Evolutionary conservation across 2,888 invertebrate genomes (phyloP), one percentile per base, ranked within the genome.

Genomic region (Entomobrya multifasciata): DNA sequence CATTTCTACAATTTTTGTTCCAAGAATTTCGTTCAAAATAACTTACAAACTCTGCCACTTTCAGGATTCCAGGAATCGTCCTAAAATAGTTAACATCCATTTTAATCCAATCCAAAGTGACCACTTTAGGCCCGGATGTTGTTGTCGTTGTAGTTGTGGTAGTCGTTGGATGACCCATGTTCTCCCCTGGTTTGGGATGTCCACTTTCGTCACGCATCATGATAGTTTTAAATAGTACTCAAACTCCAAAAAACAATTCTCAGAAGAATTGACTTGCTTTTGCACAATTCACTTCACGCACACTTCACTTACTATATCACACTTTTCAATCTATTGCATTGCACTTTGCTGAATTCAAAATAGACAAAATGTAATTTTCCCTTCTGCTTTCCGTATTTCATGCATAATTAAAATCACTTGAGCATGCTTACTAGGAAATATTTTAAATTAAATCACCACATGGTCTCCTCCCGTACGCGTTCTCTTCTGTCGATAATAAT

Each of bases 41-140:
- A 93, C 96, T 95, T 93, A 97, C 97, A 94, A 97, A 93, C 94
- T 97, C 95, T 22, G 95, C 93, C 89, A 97, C 93, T 94, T 97
- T 97, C 90, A 97, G 92, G 91, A 96, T 94, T 91, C 97, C 97
- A 81, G 97, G 96, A 92, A 95, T 94, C 65, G 96, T 95, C 93
- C 94, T 95, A 93, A 96, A 97, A 93, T 97, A 97, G 92, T 95
- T 94, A 91, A 95, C 92, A 93, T 97, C 96, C 92, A 96, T 93
- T 93, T 95, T 95, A 92, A 96, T 94, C 95, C 96, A 96, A 90
- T 95, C 94, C 90, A 96, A 88, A 11, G 92, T 91, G 44, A 92
- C 91, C 4, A 92, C 92, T 62, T 90, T 90, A 0, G 92, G 91
- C 0, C 92, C 91, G 15, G 92, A 89, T 27, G 92, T 90, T 1